These are phyloP conservation scores for Zalophus californianus DNA, from an alignment of 2,797 vertebrate species.

Conservation along the genomic window DNA sequence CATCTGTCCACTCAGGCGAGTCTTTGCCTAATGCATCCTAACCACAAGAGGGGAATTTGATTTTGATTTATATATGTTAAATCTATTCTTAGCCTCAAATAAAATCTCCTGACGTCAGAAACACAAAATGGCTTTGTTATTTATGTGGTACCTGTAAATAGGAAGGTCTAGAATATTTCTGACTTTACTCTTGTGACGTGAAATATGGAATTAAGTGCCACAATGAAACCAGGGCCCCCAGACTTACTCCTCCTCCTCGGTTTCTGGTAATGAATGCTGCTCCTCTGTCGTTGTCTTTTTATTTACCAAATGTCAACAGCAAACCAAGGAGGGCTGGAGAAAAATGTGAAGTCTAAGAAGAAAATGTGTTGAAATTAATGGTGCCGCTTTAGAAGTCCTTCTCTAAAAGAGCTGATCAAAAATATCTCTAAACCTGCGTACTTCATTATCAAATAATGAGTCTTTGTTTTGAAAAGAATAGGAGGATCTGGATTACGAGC, in stretches of 20 bases:
- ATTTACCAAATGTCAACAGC: slow-evolving; percentile 58
- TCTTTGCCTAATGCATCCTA: slow-evolving; percentile 54
- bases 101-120: slow-evolving; percentile 52
- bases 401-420: slow-evolving; percentile 67
- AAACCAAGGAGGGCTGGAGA: slow-evolving; percentile 53
- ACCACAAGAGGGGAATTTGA: not conserved
- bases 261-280: not conserved
- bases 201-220: not conserved
- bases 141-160: slow-evolving; percentile 20
- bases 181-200: not conserved
- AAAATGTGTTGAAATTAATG: slow-evolving; percentile 68
- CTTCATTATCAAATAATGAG: slow-evolving; percentile 72
- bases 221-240: not conserved
- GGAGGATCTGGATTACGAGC: slow-evolving; percentile 5
- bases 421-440: slow-evolving; percentile 68
- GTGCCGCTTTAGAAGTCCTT: slow-evolving; percentile 22
- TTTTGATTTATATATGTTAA: slow-evolving; percentile 68
- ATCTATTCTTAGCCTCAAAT: slow-evolving; percentile 69
- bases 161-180: slow-evolving; percentile 34
- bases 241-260: not conserved
- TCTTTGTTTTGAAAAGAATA: slow-evolving; percentile 82
- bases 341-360: slow-evolving; percentile 45
- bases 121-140: slow-evolving; percentile 64
- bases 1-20: not conserved
- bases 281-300: slow-evolving; percentile 17